These are phyloP conservation scores for Lacerta viridis DNA, from an alignment of 2,797 vertebrate genomes.

Conservation along the genomic window DNA sequence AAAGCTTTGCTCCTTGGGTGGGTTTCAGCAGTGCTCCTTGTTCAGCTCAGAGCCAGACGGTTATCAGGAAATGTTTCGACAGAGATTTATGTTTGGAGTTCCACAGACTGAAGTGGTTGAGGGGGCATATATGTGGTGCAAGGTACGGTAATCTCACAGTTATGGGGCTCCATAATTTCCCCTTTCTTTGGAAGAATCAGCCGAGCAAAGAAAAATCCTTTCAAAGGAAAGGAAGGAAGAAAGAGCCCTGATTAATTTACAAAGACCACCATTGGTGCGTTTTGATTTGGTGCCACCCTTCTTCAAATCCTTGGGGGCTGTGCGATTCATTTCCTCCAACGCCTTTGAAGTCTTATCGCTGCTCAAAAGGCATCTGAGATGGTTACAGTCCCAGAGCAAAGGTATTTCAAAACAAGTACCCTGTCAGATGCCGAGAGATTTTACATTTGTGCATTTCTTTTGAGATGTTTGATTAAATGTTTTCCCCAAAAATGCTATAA, in stretches of 20 bases:
- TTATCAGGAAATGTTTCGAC: constrained; percentile 36
- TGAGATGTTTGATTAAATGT: not conserved
- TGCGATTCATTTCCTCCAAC: not conserved
- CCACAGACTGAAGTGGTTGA: not conserved
- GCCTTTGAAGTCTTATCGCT: not conserved
- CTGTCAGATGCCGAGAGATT: not conserved
- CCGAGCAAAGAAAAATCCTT: not conserved
- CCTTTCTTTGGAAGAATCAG: not conserved
- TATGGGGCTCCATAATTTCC: too few species aligned
- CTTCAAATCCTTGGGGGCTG: not conserved
- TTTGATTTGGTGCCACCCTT: not conserved
- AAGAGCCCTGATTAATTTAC: not conserved
- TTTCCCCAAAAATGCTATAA: not conserved
- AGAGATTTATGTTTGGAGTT: constrained; percentile 35
- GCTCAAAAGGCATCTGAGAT: not conserved
- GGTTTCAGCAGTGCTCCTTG: constrained; percentile 47
- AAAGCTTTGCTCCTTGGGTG: constrained; percentile 69
- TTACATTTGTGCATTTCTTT: not conserved
- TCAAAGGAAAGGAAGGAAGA: not conserved
- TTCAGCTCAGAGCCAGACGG: not conserved
- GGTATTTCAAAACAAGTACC: not conserved
- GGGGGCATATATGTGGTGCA: too few species aligned
- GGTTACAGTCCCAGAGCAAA: not conserved
- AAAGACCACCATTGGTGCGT: not conserved
- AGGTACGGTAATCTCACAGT: too few species aligned